Conservation (phyloP, 2,888 invertebrate species). For the Thymelicus acteon region DNA sequence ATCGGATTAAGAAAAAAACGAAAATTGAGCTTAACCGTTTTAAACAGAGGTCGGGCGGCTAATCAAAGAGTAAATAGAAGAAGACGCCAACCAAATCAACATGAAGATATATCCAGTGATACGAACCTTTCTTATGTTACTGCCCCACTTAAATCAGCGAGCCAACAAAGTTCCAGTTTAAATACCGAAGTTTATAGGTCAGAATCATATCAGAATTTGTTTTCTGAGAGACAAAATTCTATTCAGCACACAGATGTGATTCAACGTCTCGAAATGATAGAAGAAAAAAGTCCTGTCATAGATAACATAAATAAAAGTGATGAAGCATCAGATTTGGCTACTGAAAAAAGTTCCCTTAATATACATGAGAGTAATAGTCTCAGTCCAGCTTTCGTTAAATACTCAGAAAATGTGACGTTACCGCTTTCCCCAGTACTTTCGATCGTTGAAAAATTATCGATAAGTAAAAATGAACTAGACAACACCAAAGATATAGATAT, state of each 20-base stretch:
- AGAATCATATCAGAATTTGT: conserved; percentile 68
- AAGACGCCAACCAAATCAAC: conserved; percentile 35
- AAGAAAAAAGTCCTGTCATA: conserved; percentile 51
- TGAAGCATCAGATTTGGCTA: conserved; percentile 7
- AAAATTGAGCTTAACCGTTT: conserved; percentile 45
- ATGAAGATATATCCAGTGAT: conserved; percentile 55
- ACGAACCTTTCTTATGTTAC: conserved; percentile 57
- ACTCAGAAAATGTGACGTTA: conserved; percentile 57
- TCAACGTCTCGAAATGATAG: conserved; percentile 56
- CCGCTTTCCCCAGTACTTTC: conserved; percentile 75
- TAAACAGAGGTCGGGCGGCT: conserved; percentile 7
- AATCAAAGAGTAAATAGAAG: neutral
- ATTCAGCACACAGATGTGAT: too few relatives aligned
- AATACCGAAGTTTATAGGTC: conserved; percentile 62
- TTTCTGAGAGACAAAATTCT: conserved; percentile 50
- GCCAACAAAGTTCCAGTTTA: conserved; percentile 52
- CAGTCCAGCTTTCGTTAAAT: conserved; percentile 35
- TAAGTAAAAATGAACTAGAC: conserved; percentile 59
- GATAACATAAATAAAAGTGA: conserved; percentile 40
- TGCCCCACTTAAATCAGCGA: conserved; percentile 44
- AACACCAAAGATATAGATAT: conserved; percentile 45
- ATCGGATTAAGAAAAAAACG: conserved; percentile 53
- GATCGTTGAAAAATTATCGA: conserved; percentile 70
- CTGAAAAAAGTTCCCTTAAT: conserved; percentile 28
- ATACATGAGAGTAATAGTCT: conserved; percentile 36